Conservation (phyloP, 2,888 invertebrate genomes). For the Zaprionus obscuricornis region DNA sequence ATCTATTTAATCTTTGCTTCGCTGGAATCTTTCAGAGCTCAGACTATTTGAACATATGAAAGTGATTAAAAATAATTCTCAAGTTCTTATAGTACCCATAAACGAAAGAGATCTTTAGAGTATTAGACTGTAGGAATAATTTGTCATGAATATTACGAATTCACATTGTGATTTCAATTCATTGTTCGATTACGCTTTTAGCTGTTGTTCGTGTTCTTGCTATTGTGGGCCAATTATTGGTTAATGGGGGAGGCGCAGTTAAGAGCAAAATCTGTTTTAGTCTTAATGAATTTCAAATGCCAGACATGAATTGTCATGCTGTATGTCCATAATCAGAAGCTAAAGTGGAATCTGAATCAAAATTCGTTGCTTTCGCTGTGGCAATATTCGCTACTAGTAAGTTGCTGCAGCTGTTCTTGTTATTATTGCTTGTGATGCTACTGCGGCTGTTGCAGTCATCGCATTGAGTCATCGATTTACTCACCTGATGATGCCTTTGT, state of each 20-base stretch:
- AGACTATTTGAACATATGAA: too few species aligned
- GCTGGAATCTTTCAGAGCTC: too few species aligned
- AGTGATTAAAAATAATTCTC: too few species aligned
- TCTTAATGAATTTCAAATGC: conserved; percentile 41
- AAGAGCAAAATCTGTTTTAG: conserved; percentile 49
- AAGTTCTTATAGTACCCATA: too few species aligned
- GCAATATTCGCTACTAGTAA: conserved; percentile 30
- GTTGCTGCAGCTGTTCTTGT: background rate
- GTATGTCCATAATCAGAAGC: too few species aligned
- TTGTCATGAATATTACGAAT: too few species aligned
- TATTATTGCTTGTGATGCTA: background rate
- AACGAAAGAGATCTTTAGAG: too few species aligned
- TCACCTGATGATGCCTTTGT: conserved; percentile 83
- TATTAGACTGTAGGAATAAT: too few species aligned
- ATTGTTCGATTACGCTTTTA: background rate
- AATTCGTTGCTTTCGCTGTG: too few species aligned
- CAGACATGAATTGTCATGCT: conserved; percentile 27
- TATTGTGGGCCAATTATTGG: conserved; percentile 15
- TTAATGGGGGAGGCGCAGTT: conserved; percentile 19
- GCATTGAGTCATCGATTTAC: conserved; percentile 58
- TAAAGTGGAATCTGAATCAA: too few species aligned
- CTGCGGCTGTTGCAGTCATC: conserved; percentile 18
- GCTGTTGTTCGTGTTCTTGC: background rate
- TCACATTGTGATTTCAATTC: conserved; percentile 26
- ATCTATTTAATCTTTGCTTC: too few species aligned